A percentile compares a stretch with the other conserved stretches of the same genome.
Evolutionary conservation across 2,888 invertebrate genomes (phyloP).

Genomic region (Hypomecis atomaria): DNA sequence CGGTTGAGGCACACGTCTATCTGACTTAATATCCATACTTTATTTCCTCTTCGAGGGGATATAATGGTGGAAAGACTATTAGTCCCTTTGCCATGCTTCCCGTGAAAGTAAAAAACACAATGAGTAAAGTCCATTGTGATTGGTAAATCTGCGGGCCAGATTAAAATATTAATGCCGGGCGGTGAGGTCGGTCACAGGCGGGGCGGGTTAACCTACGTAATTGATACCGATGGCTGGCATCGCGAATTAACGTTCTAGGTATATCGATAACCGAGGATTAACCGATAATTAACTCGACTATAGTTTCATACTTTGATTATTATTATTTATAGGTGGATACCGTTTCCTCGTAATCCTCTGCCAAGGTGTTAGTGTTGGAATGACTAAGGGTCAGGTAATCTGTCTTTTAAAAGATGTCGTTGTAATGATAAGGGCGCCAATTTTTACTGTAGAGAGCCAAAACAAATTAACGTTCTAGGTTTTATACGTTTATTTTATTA

Average conservation of each 20-base stretch:
- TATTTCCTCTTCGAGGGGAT: too few relatives aligned
- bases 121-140: constrained; percentile 14
- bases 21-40: too few relatives aligned
- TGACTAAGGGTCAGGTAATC: too few relatives aligned
- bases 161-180: constrained; percentile 55
- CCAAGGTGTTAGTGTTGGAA: not conserved
- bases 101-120: not conserved
- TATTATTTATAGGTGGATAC: not conserved
- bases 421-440: too few relatives aligned
- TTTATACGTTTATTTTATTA: too few relatives aligned
- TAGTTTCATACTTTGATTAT: constrained; percentile 12
- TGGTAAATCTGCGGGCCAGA: constrained; percentile 45
- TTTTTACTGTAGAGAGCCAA: not conserved
- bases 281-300: constrained; percentile 26
- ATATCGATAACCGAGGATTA: constrained; percentile 32
- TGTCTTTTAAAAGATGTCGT: too few relatives aligned
- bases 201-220: constrained; percentile 48
- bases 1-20: too few relatives aligned
- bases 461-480: too few relatives aligned
- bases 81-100: too few relatives aligned
- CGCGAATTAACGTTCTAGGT: constrained; percentile 28
- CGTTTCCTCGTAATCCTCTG: not conserved
- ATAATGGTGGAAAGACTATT: too few relatives aligned
- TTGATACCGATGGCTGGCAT: constrained; percentile 53
- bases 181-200: constrained; percentile 53